Evolutionary conservation across 1,140 invertebrate genomes (phyloP).

Genomic region (Drosophila busckii): DNA sequence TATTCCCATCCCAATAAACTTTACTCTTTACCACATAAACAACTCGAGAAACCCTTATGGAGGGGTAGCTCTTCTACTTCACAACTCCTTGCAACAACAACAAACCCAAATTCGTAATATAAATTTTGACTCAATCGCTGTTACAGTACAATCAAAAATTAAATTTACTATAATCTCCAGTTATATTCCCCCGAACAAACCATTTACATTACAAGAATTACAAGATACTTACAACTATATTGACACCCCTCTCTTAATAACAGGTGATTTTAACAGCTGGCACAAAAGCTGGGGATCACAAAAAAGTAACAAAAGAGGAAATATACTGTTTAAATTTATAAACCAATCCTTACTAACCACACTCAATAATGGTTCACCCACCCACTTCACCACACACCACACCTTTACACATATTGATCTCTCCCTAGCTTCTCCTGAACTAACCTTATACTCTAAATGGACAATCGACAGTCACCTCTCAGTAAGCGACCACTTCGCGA

Average conservation of each 20-base stretch:
- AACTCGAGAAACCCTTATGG: neutral
- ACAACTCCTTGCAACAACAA: conserved; percentile 24
- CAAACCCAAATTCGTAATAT: neutral
- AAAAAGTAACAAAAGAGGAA: too few relatives aligned
- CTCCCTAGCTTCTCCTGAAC: too few relatives aligned
- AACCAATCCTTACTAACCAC: too few relatives aligned
- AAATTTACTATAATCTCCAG: conserved; percentile 6
- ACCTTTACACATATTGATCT: neutral
- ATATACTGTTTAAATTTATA: too few relatives aligned
- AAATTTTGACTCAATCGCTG: conserved; percentile 16
- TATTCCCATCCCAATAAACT: conserved; percentile 25
- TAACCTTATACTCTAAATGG: too few relatives aligned
- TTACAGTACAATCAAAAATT: conserved; percentile 22
- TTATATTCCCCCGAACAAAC: conserved; percentile 16
- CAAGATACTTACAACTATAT: conserved; percentile 5
- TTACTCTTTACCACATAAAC: conserved; percentile 10
- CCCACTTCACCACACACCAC: conserved; percentile 7
- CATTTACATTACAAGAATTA: conserved; percentile 4
- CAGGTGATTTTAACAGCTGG: too few relatives aligned
- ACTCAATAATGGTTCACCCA: too few relatives aligned
- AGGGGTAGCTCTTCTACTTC: conserved; percentile 13
- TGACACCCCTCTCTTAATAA: conserved; percentile 19
- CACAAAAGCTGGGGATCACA: too few relatives aligned
- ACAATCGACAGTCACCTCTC: too few relatives aligned
- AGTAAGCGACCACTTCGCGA: too few relatives aligned